Base-by-base conservation (phyloP, 30 jellyfish, hydroid and myxozoan genomes). In the Calvadosia cruxmelitensis region DNA sequence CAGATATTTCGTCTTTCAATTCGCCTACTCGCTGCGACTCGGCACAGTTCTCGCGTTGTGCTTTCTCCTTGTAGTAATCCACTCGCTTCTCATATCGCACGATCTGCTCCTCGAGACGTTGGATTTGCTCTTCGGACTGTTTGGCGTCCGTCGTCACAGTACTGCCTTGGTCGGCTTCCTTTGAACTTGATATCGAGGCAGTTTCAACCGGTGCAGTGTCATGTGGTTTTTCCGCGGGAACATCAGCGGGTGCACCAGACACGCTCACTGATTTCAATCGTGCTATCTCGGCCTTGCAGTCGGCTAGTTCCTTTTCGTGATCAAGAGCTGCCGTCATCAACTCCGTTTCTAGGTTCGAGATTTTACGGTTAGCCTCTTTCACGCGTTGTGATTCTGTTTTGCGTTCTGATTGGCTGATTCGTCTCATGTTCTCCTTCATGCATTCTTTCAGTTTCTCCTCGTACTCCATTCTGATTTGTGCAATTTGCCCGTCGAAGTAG, bases 391-490 rank as follows among this genome's bases (percentile, higher is more conserved):
- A 93, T 57, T 89, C 98, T 0, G 98, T 76, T 50, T 82, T 81
- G 42, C 98, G 74, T 50, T 79, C 94, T 52, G 94, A 82, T 1
- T 78, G 84, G 35, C 95, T 77, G 57, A 78, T 94, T 69, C 98
- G 34, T n/a, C 98, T 73, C 42, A 89, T 73, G 48, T 87, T 92
- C 28, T 89, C 98, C 62, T 89, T 82, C 36, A 83, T 65, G 48
- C 98, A 76, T 50, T 76, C 75, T 36, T 89, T 89, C 72, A 89
- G 49, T 67, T 82, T 89, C 76, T 89, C 98, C 50, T 89, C 98
- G 50, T 89, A 89, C 50, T 89, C 95, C 57, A 52, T 71, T 53
- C 98, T 70, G 34, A 89, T 82, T 64, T 89, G 94, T 32, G 63
- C 79, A 29, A 89, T 74, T 33, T 89, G 95, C 23, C 80, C 71